Conservation (phyloP, 2,797 vertebrate species). For the Betta splendens region DNA sequence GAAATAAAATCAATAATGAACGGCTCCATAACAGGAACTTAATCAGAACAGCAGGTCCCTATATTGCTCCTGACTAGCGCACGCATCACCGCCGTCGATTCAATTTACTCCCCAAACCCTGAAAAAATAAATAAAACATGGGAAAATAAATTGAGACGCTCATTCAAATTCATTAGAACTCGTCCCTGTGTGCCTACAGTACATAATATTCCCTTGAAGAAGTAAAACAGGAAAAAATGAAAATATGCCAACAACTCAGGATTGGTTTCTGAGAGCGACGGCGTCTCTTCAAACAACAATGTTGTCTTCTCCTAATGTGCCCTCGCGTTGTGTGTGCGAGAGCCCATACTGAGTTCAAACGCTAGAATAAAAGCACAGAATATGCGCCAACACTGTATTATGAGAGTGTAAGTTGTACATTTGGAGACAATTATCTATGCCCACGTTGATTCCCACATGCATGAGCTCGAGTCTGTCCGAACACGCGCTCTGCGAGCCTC, state of each 20-base stretch:
- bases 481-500: conserved; percentile 14
- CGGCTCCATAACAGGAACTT: conserved; percentile 81
- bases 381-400: conserved; percentile 6
- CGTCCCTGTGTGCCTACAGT: conserved; percentile 75
- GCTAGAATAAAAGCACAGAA: conserved; percentile 17
- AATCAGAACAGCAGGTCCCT: conserved; percentile 84
- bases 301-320: conserved; percentile 22
- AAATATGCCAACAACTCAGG: conserved; percentile 61
- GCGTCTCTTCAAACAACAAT: conserved; percentile 29
- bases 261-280: conserved; percentile 59
- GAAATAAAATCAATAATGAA: conserved; percentile 85
- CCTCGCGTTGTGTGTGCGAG: conserved; percentile 21
- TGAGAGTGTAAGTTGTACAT: conserved; percentile 11
- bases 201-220: conserved; percentile 75
- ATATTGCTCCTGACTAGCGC: conserved; percentile 84
- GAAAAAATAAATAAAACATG: conserved; percentile 86
- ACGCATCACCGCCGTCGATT: conserved; percentile 80
- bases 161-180: conserved; percentile 87
- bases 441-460: conserved; percentile 17
- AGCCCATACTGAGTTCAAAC: conserved; percentile 20
- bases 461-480: background rate
- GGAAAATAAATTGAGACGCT: conserved; percentile 86
- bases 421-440: conserved; percentile 16
- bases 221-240: conserved; percentile 52
- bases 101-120: conserved; percentile 82